These are phyloP conservation scores for Pitangus sulphuratus DNA, from an alignment of 2,797 vertebrate genomes.

Conservation along the genomic window DNA sequence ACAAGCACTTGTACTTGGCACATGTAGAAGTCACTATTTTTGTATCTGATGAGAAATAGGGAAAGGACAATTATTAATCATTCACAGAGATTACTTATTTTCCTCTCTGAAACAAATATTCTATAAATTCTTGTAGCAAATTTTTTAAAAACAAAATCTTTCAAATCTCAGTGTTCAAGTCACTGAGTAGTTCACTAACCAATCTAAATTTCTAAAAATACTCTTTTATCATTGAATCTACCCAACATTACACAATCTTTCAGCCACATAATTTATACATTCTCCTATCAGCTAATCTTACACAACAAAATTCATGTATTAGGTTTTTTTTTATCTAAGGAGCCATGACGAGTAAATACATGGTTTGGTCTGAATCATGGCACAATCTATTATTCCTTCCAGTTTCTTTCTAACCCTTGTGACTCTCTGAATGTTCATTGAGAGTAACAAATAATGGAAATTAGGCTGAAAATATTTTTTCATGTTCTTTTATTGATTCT, in stretches of 20 bases:
- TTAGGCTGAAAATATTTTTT: not conserved
- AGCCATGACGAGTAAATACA: not conserved
- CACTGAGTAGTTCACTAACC: not conserved
- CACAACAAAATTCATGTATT: not conserved
- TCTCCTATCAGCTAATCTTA: not conserved
- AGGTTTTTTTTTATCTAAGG: not conserved
- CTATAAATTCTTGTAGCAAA: not conserved
- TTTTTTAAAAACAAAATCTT: not conserved
- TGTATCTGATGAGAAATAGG: not conserved
- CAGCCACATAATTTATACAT: not conserved
- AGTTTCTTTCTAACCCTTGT: not conserved
- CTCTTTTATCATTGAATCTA: not conserved
- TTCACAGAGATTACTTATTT: not conserved
- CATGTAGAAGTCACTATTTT: not conserved
- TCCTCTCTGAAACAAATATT: not conserved
- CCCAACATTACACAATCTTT: not conserved
- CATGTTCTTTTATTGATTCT: not conserved
- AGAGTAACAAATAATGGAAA: not conserved
- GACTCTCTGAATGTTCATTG: not conserved
- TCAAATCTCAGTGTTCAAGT: not conserved
- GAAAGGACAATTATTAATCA: not conserved
- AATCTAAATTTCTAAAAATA: not conserved
- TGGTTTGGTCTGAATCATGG: not conserved
- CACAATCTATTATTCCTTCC: not conserved
- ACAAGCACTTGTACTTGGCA: not conserved